Base-by-base conservation (phyloP, 2,113 vertebrate species). In the Stigmatopora nigra region DNA sequence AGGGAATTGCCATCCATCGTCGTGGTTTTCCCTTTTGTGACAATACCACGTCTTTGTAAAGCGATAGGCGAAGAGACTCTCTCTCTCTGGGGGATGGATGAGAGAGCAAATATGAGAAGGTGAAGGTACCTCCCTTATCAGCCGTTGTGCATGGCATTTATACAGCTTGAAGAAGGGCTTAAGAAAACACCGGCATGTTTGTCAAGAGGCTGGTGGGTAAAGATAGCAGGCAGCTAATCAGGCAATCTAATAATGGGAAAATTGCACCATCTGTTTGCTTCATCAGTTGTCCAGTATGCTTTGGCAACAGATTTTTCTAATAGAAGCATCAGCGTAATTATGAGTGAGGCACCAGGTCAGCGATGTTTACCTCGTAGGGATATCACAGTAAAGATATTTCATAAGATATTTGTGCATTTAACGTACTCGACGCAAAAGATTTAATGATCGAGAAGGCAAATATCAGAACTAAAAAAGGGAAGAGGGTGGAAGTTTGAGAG, bases 51-150 rank as follows among this genome's bases (percentile, higher is more conserved):
- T 67, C 4, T 63, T 64, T 22, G 59, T 65, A 36, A 65, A 31
- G 44, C 51, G 45, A 63, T 61, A 67, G 62, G 63, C 38, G 61
- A 69, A 61, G 63, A 73, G 57, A 51, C 45, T 49, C 61, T 11
- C 38, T 11, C 38, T 63, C 64, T 52, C 48, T 47, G 11, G 57
- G 51, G 45, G 57, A 78, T 46, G 45, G 76, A 78, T 58, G 49
- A 69, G 41, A 83, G 61, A 69, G 78, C 63, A 87, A 86, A 88
- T 86, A 81, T 59, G 82, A 84, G 62, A 62, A 80, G 77, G 81
- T 84, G 82, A 76, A 73, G 64, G 82, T 67, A 62, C 65, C 63
- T n/a, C 72, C 70, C 69, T 77, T 66, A 80, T 75, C 57, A 63
- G 65, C 64, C 63, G 65, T 63, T 47, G 69, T 77, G 65, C 59